Evolutionary conservation across 1,140 invertebrate species (phyloP).

Genomic region (Sminthurinus signatus): DNA sequence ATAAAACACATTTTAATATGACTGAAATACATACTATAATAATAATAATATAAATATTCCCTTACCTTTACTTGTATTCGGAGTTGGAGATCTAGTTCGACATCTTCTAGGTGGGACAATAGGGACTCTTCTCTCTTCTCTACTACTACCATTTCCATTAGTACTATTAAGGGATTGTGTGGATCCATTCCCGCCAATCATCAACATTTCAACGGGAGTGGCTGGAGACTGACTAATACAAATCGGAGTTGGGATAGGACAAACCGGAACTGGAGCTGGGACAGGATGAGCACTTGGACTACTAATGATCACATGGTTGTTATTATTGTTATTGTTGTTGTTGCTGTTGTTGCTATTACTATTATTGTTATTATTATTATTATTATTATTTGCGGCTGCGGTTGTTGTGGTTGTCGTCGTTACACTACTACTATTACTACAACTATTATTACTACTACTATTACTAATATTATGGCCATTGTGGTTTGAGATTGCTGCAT

Average conservation of each 20-base stretch:
- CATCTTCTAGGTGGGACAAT: conserved; percentile 34
- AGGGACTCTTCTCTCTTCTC: conserved; percentile 21
- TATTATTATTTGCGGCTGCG: not conserved
- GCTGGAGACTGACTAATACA: conserved; percentile 36
- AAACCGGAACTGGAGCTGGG: conserved; percentile 36
- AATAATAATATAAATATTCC: no score
- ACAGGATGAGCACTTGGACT: conserved; percentile 36
- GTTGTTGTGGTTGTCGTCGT: not conserved
- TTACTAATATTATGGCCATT: not conserved
- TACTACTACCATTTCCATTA: no score
- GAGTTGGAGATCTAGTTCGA: conserved; percentile 35
- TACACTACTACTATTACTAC: conserved; percentile 12
- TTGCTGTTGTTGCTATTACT: no score
- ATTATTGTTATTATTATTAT: not conserved
- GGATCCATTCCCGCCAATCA: conserved; percentile 36
- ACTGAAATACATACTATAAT: no score
- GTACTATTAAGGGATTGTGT: conserved; percentile 31
- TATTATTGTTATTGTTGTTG: conserved; percentile 36
- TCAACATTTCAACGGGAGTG: conserved; percentile 31
- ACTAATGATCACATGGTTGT: conserved; percentile 32
- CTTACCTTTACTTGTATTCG: conserved; percentile 42
- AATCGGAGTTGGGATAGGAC: conserved; percentile 30
- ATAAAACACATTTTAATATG: no score
- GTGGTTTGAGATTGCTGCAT: not conserved
- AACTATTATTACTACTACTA: conserved; percentile 9